Evolutionary conservation across 1,140 invertebrate species (phyloP).

Genomic region (Campoletis sonorensis): DNA sequence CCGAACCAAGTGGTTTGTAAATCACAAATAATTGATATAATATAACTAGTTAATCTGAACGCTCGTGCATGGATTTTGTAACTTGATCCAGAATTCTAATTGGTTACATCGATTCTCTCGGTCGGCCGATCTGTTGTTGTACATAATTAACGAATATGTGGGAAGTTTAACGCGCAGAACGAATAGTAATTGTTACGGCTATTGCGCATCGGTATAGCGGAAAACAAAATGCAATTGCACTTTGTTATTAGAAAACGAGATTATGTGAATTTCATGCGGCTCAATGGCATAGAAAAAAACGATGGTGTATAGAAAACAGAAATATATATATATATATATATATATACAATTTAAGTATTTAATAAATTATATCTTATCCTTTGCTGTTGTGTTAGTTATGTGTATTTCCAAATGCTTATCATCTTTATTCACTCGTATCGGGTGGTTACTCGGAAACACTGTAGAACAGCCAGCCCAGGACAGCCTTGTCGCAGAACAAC

Average conservation of each 20-base stretch:
- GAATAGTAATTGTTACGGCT: not conserved
- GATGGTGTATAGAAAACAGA: slow-evolving; percentile 59
- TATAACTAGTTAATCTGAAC: too few relatives aligned
- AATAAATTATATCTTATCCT: slow-evolving; percentile 64
- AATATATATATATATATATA: slow-evolving; percentile 60
- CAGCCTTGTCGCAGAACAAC: too few relatives aligned
- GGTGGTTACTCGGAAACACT: too few relatives aligned
- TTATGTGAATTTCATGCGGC: slow-evolving; percentile 27
- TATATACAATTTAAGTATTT: too few relatives aligned
- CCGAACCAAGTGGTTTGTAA: not conserved
- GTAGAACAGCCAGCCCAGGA: too few relatives aligned
- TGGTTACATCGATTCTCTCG: not conserved
- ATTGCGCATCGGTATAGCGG: slow-evolving; percentile 32
- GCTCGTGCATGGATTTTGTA: too few relatives aligned
- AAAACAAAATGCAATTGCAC: slow-evolving; percentile 33
- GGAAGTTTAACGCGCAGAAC: not conserved
- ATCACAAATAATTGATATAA: not conserved
- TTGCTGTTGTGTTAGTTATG: too few relatives aligned
- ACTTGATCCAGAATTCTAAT: not conserved
- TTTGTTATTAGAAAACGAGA: slow-evolving; percentile 32
- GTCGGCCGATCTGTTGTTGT: not conserved
- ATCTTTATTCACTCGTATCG: too few relatives aligned
- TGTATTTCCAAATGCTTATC: too few relatives aligned
- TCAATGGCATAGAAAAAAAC: not conserved
- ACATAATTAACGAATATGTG: slow-evolving; percentile 3